Percentiles rank a stretch among this genome's conserved stretches.
Evolutionary conservation across 2,113 vertebrate species (phyloP).

Genomic region (Aplodontia rufa): DNA sequence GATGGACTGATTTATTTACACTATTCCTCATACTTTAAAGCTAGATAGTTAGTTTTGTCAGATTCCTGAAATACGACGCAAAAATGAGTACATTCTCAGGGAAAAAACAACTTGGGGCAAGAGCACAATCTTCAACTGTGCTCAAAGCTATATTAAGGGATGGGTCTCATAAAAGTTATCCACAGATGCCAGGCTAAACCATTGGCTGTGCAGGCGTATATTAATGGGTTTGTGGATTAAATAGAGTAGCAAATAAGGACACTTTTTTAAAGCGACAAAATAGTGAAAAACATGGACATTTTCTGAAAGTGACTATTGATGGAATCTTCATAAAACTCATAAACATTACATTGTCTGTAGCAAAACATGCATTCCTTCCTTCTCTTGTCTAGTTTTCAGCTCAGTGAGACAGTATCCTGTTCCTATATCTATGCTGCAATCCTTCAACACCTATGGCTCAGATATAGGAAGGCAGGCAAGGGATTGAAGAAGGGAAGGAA

Average conservation of each 20-base stretch:
- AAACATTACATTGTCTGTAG: neutral
- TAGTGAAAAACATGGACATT: neutral
- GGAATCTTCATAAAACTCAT: neutral
- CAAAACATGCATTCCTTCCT: neutral
- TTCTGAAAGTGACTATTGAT: neutral
- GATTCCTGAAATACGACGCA: constrained; percentile 64
- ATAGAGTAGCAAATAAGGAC: neutral
- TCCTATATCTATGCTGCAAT: neutral
- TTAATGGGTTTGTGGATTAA: neutral
- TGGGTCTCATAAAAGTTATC: neutral
- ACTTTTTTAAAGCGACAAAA: neutral
- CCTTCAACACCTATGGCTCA: neutral
- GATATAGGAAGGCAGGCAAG: neutral
- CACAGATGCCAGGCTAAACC: neutral
- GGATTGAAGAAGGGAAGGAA: neutral
- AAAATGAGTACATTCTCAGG: neutral
- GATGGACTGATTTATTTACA: constrained; percentile 47
- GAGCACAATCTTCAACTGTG: neutral
- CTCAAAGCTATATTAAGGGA: neutral
- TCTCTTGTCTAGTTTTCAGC: neutral
- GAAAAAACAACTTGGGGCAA: neutral
- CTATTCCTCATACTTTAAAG: constrained; percentile 65
- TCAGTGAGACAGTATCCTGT: neutral
- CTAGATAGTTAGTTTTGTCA: constrained; percentile 46
- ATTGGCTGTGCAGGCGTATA: neutral